Evolutionary conservation across 2,113 vertebrate species (phyloP), one percentile per base, ranked within the genome.

Genomic region (Crypturellus undulatus): DNA sequence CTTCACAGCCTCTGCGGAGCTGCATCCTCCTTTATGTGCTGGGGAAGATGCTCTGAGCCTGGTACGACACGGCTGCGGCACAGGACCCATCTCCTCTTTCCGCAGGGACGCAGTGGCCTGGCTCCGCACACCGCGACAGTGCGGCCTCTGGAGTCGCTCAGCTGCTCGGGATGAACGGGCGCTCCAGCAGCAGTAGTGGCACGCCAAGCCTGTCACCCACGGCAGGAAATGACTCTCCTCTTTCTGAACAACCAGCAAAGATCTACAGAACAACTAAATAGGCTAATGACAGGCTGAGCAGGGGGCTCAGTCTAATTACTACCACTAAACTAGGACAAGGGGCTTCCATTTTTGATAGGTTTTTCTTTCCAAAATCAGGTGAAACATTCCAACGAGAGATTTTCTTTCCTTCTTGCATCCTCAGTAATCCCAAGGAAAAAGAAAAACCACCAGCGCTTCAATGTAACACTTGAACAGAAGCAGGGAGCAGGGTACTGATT

Each of bases 351-450:
- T 40, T 19, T 54, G 69, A 26, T 26, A 52, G 36, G 34, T 72
- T 36, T 26, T 72, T 72, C n/a, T 64, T 94, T 90, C 40, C 8
- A 67, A 86, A 70, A 89, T 21, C 14, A 10, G 56, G 2, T 24
- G 28, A 28, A 72, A 72, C 9, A 30, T 84, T 84, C 45, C 40
- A 51, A 49, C 10, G 17, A 92, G 79, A 16, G 0, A 4, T 71
- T 88, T 77, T 62, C 26, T 20, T 73, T 89, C 40, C 54, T 92
- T 59, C 36, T 67, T 78, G 34, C 40, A 81, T 19, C 12, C 65
- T 45, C 88, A 87, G 28, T 76, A 94, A 89, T 84, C 60, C 43
- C 73, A 71, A 83, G 26, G 49, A 68, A 67, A 24, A 38, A 43
- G 92, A 47, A 64, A 79, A 75, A 65, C 0, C 3, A 49, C 47